phyloP scores from a whole-genome alignment of 2,113 vertebrate genomes.

The Callipepla californica region DNA sequence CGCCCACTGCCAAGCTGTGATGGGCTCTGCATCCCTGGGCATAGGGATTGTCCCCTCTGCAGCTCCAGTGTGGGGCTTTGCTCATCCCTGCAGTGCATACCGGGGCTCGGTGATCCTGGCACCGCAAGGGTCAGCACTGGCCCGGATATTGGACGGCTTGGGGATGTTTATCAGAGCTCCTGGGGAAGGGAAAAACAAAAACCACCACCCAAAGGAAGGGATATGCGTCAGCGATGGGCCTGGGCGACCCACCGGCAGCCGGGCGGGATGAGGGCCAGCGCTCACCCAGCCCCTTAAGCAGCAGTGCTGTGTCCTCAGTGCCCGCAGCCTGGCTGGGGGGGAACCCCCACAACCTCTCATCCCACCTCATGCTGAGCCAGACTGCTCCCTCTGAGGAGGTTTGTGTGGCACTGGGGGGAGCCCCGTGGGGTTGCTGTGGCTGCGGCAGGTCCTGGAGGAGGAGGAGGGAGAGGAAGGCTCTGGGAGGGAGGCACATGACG shows the following conservation, averaged over 20 bases:
- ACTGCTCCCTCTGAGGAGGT: neutral
- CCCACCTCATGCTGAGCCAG: rapidly evolving
- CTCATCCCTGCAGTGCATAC: rapidly evolving
- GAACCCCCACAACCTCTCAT: rapidly evolving
- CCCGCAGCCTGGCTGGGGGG: neutral
- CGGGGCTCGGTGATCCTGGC: neutral
- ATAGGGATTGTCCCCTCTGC: neutral
- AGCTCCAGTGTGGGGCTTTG: neutral
- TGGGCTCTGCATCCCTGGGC: neutral
- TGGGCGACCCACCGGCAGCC: neutral
- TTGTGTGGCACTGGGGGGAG: neutral
- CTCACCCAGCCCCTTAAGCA: rapidly evolving
- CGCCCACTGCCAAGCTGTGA: neutral
- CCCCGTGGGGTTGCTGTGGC: rapidly evolving
- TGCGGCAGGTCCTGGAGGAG: neutral
- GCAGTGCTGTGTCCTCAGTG: neutral
- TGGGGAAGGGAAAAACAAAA: conserved; percentile 70
- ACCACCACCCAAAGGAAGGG: conserved; percentile 59
- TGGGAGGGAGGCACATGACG: neutral
- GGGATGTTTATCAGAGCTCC: conserved; percentile 64
- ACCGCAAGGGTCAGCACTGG: conserved; percentile 52
- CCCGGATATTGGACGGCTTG: conserved; percentile 19
- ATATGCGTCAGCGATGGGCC: conserved; percentile 69
- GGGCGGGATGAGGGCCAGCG: neutral
- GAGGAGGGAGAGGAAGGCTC: neutral